These are phyloP conservation scores for Drepana arcuata DNA, from an alignment of 1,140 invertebrate genomes.

Conservation along the genomic window DNA sequence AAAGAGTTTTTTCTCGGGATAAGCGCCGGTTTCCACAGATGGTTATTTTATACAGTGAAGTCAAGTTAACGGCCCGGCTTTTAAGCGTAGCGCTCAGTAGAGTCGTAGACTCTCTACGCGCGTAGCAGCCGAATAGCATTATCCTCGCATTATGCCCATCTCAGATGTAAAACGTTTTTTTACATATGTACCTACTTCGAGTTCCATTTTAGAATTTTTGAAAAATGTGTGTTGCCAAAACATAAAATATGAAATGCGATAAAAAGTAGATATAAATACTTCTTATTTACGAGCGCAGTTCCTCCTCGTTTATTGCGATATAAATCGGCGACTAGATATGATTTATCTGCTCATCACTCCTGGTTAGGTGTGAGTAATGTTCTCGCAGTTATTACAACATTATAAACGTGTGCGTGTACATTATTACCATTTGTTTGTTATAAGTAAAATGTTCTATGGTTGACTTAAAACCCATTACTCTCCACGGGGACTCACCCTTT, in stretches of 20 bases:
- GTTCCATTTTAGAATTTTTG: no score
- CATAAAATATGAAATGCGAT: slow-evolving; percentile 23
- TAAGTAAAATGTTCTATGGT: no score
- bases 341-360: slow-evolving; percentile 64
- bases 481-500: slow-evolving; percentile 55
- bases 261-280: slow-evolving; percentile 48
- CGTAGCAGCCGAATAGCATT: no score
- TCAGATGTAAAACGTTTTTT: no score
- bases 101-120: slow-evolving; percentile 8
- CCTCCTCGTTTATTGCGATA: slow-evolving; percentile 57
- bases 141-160: no score
- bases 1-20: slow-evolving; percentile 62
- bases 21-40: slow-evolving; percentile 58
- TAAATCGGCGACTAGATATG: slow-evolving; percentile 65
- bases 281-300: slow-evolving; percentile 51
- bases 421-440: slow-evolving; percentile 5
- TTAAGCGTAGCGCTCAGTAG: slow-evolving; percentile 29
- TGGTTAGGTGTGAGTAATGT: slow-evolving; percentile 57
- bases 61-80: slow-evolving; percentile 52
- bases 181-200: no score
- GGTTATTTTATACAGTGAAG: slow-evolving; percentile 68
- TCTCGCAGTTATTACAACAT: slow-evolving; percentile 38
- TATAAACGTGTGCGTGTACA: slow-evolving; percentile 24
- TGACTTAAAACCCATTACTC: slow-evolving; percentile 48
- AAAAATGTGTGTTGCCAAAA: no score